Evolutionary conservation across 2,888 invertebrate genomes (phyloP).

Genomic region (Eulithis testata): DNA sequence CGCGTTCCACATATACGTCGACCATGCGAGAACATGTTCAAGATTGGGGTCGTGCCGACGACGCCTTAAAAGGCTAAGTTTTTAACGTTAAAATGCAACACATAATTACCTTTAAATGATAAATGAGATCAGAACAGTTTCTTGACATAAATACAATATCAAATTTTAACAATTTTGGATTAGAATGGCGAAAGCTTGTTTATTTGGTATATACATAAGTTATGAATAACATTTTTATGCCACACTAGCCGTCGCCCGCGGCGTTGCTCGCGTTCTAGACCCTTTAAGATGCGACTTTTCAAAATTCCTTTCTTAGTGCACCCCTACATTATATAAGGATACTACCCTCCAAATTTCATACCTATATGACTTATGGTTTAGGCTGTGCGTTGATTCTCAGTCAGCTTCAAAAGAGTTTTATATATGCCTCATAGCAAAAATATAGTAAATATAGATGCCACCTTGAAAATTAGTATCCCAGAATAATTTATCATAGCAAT

Average conservation of each 20-base stretch:
- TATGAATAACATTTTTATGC: conserved; percentile 4
- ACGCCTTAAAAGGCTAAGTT: conserved; percentile 47
- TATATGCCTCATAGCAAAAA: too few species aligned
- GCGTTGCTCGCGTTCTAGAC: too few species aligned
- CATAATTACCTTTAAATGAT: conserved; percentile 37
- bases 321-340: too few species aligned
- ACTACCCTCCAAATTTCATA: too few species aligned
- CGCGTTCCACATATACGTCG: conserved; percentile 75
- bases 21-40: conserved; percentile 58
- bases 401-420: too few species aligned
- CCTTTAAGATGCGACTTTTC: too few species aligned
- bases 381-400: too few species aligned
- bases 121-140: conserved; percentile 13
- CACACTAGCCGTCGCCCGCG: too few species aligned
- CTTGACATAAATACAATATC: background rate
- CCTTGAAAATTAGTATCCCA: conserved; percentile 59
- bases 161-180: background rate
- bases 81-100: conserved; percentile 36
- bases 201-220: background rate
- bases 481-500: conserved; percentile 72
- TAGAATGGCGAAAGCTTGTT: background rate
- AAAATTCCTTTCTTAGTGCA: too few species aligned
- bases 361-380: too few species aligned
- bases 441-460: conserved; percentile 25
- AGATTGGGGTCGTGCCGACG: conserved; percentile 57